Conservation (phyloP, 2,113 vertebrate genomes). For the Leptocoma aspasia region DNA sequence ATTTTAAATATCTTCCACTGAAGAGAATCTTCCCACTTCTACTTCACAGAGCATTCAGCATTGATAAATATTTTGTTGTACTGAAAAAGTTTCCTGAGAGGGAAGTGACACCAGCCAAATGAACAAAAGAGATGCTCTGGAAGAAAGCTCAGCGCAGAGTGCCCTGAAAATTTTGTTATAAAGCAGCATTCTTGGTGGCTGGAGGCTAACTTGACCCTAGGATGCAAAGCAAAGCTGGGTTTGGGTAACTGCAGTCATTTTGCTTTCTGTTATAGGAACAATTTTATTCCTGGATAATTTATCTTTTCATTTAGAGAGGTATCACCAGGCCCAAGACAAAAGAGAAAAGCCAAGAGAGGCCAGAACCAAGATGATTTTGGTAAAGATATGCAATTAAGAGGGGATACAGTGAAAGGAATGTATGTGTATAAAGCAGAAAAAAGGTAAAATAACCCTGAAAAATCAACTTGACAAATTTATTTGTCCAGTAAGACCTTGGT, state of each 20-base stretch:
- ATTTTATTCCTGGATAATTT: background rate
- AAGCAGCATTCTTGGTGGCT: background rate
- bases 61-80: constrained; percentile 2
- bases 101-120: background rate
- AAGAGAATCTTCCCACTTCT: background rate
- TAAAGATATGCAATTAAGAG: background rate
- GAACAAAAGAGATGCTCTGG: background rate
- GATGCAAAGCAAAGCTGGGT: background rate
- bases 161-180: background rate
- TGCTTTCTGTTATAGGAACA: background rate
- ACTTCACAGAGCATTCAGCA: constrained; percentile 8
- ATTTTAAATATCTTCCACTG: constrained; percentile 48
- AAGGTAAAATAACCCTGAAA: background rate
- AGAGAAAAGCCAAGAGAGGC: background rate
- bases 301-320: background rate
- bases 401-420: background rate
- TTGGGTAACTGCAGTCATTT: background rate
- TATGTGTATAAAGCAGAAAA: background rate
- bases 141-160: background rate
- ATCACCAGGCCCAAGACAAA: background rate
- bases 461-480: background rate
- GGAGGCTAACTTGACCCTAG: background rate
- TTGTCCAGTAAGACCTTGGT: background rate
- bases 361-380: background rate
- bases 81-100: constrained; percentile 10